Conservation (phyloP, 2,888 invertebrate species). For the Conistra vaccinii region DNA sequence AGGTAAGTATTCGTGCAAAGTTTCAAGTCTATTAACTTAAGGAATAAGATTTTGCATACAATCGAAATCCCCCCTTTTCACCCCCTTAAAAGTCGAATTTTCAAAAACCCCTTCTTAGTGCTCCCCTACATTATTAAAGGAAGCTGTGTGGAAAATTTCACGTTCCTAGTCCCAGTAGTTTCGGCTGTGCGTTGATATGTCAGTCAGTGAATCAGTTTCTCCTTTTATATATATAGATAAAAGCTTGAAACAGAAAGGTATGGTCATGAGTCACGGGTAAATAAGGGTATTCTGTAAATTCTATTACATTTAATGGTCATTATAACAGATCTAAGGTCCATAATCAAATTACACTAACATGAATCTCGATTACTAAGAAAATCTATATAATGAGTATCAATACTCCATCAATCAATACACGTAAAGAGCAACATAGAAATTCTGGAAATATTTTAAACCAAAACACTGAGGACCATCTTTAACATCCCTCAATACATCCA, state of each 20-base stretch:
- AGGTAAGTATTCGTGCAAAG: too few relatives aligned
- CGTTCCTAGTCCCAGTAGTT: too few relatives aligned
- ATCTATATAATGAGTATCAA: not conserved
- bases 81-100: too few relatives aligned
- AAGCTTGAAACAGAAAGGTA: conserved; percentile 19
- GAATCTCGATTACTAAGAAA: not conserved
- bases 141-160: too few relatives aligned
- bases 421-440: conserved; percentile 5
- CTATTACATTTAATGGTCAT: not conserved
- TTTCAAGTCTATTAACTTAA: too few relatives aligned
- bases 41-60: too few relatives aligned
- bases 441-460: not conserved
- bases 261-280: conserved; percentile 7
- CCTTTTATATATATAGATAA: too few relatives aligned
- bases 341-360: not conserved
- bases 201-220: too few relatives aligned
- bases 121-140: too few relatives aligned
- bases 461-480: not conserved
- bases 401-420: not conserved
- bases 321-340: not conserved
- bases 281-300: not conserved
- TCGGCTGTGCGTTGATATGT: too few relatives aligned
- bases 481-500: not conserved
- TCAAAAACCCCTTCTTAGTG: too few relatives aligned
- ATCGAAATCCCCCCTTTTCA: too few relatives aligned